These are phyloP conservation scores for Corythaeola cristata DNA, from an alignment of 2,113 vertebrate species.

Conservation along the genomic window DNA sequence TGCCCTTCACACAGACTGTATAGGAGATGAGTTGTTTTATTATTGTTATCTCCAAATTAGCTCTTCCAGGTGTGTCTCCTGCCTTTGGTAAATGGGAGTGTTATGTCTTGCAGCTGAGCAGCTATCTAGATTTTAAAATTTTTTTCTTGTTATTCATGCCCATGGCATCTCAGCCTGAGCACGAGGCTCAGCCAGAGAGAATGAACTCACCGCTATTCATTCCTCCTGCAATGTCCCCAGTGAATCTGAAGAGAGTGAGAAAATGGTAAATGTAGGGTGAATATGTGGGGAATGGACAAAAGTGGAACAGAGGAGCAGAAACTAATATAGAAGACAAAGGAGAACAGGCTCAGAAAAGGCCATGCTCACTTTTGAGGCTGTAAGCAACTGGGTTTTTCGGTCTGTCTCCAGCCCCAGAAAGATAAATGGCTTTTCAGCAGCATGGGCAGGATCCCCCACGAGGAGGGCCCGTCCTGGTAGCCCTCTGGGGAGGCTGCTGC, in stretches of 20 bases:
- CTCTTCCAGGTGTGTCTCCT: constrained; percentile 39
- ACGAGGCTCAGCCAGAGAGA: neutral
- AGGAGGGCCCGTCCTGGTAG: neutral
- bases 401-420: neutral
- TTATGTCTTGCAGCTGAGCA: neutral
- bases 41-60: constrained; percentile 6
- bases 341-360: neutral
- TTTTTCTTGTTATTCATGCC: neutral
- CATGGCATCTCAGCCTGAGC: neutral
- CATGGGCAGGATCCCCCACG: neutral
- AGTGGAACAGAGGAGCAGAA: neutral
- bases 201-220: neutral
- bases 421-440: neutral
- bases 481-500: neutral
- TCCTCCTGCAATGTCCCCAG: neutral
- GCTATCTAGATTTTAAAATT: constrained; percentile 1
- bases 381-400: neutral
- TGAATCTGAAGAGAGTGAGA: neutral
- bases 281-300: neutral
- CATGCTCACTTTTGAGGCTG: neutral
- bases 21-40: neutral
- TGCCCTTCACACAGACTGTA: constrained; percentile 3
- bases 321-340: neutral
- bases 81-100: neutral
- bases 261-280: neutral